A percentile compares a stretch with the other conserved stretches of the same genome.
These are phyloP conservation scores for Brachionus manjavacas DNA, from an alignment of 1,140 invertebrate species.

Conservation along the genomic window DNA sequence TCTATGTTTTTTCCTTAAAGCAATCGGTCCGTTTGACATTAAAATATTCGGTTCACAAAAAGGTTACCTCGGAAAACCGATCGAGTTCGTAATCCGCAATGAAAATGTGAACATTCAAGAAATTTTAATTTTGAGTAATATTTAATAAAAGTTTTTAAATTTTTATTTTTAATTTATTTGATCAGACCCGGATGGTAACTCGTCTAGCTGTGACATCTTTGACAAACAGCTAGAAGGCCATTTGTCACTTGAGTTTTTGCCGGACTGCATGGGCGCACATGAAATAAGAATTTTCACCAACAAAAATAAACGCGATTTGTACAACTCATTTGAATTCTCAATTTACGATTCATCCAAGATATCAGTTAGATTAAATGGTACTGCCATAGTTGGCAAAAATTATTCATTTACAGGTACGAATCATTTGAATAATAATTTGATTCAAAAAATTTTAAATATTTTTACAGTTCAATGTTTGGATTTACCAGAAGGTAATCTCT, in stretches of 20 bases:
- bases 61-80: background rate
- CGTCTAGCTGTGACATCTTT: background rate
- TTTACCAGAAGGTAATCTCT: background rate
- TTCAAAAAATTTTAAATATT: background rate
- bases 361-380: background rate
- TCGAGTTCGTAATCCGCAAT: background rate
- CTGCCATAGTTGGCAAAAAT: background rate
- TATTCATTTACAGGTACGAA: background rate
- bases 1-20: background rate
- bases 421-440: background rate
- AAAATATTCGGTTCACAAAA: slow-evolving; percentile 14
- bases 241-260: background rate
- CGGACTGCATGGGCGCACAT: background rate
- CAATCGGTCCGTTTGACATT: background rate
- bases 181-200: background rate
- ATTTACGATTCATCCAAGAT: slow-evolving; percentile 13
- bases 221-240: background rate
- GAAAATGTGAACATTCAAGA: background rate
- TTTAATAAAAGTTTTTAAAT: background rate
- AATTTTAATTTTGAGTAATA: slow-evolving; percentile 26
- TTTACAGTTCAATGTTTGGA: background rate
- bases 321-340: slow-evolving; percentile 2
- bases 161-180: background rate
- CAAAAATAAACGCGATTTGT: background rate
- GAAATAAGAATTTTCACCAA: slow-evolving; percentile 8